Conservation (phyloP, 2,888 invertebrate species). For the Amblyjoppa fuscipennis region DNA sequence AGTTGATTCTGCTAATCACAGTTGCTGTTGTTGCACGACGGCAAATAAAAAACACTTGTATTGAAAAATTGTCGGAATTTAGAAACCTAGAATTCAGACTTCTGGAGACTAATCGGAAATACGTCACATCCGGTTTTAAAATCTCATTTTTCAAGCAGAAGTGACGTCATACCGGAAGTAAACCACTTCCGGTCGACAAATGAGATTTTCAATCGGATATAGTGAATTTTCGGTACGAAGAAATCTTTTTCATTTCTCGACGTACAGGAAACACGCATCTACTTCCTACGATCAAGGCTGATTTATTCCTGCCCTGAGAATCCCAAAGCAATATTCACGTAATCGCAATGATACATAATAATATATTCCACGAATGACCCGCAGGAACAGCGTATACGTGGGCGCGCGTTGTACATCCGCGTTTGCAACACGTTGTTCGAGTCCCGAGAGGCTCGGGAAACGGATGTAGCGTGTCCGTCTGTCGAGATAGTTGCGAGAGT, state of each 20-base stretch:
- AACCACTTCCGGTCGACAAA: too few species aligned
- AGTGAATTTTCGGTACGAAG: too few species aligned
- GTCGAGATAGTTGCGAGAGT: conserved; percentile 12
- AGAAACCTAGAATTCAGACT: too few species aligned
- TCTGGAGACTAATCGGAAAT: too few species aligned
- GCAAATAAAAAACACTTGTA: too few species aligned
- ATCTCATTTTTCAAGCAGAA: too few species aligned
- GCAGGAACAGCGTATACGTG: conserved; percentile 29
- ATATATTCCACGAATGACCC: conserved; percentile 36
- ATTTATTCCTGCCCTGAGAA: conserved; percentile 38
- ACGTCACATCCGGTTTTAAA: too few species aligned
- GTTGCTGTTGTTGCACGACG: too few species aligned
- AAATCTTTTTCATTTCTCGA: background rate
- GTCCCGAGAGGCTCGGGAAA: conserved; percentile 22
- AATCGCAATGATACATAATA: conserved; percentile 40
- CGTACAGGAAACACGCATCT: background rate
- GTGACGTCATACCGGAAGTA: too few species aligned
- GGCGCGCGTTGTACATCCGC: conserved; percentile 34
- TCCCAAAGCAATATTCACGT: conserved; percentile 34
- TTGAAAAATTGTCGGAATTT: too few species aligned
- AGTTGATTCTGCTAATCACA: too few species aligned
- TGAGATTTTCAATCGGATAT: too few species aligned
- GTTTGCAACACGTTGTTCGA: conserved; percentile 20
- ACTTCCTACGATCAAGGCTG: conserved; percentile 20
- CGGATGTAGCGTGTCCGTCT: conserved; percentile 48